Conservation (phyloP, 2,797 vertebrate species). For the Arremon aurantiirostris region DNA sequence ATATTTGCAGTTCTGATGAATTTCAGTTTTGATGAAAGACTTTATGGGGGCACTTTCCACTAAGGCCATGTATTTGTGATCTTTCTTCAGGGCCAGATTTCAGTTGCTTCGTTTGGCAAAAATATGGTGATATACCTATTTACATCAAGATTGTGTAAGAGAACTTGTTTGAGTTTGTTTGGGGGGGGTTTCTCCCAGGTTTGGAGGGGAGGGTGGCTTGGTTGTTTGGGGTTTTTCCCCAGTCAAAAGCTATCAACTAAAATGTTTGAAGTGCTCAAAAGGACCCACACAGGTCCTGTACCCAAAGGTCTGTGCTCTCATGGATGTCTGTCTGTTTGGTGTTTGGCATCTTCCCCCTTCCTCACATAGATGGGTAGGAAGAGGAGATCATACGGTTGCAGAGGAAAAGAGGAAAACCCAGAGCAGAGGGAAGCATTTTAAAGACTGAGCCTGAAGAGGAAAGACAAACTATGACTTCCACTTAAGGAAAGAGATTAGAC, state of each 20-base stretch:
- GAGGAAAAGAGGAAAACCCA: not conserved
- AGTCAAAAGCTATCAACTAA: not conserved
- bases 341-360: not conserved
- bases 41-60: not conserved
- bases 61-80: not conserved
- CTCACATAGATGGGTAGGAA: not conserved
- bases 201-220: not conserved
- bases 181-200: rapidly evolving
- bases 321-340: not conserved
- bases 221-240: not conserved
- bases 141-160: not conserved
- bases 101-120: not conserved
- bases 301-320: not conserved
- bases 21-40: not conserved
- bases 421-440: not conserved
- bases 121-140: not conserved
- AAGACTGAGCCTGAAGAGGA: not conserved
- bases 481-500: not conserved
- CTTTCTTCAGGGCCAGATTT: not conserved
- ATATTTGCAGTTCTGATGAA: not conserved
- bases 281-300: not conserved
- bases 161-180: not conserved
- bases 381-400: not conserved
- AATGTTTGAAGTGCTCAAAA: not conserved
- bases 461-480: not conserved